Evolutionary conservation across 2,888 invertebrate species (phyloP).

Genomic region (Hymenopus coronatus): DNA sequence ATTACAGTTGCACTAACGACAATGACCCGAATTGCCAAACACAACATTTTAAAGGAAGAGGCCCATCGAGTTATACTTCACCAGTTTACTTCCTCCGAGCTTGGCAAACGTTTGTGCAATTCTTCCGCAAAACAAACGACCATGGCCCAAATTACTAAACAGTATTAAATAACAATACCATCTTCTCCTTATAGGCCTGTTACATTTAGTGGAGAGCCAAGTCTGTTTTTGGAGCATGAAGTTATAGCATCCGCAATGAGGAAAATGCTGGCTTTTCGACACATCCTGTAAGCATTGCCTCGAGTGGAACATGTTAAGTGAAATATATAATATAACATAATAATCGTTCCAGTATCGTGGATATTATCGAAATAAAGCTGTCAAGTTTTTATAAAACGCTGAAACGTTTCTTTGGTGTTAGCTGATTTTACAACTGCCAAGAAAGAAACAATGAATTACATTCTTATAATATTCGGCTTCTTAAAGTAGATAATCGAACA

Average conservation of each 20-base stretch:
- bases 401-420: not conserved
- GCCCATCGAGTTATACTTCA: no score
- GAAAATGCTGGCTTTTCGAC: not conserved
- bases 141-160: not conserved
- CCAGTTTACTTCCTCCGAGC: not conserved
- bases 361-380: not conserved
- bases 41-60: not conserved
- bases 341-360: not conserved
- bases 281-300: not conserved
- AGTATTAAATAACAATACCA: not conserved
- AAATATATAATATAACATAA: not conserved
- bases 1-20: not conserved
- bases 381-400: not conserved
- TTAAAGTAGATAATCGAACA: no score
- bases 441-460: no score
- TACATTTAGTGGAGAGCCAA: not conserved
- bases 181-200: not conserved
- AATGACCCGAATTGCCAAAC: not conserved
- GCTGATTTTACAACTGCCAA: not conserved
- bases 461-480: no score
- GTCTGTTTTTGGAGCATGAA: not conserved
- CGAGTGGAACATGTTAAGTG: not conserved
- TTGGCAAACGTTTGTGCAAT: not conserved
- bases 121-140: not conserved
- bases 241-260: not conserved